phyloP scores from a whole-genome alignment of 2,797 vertebrate species.

The Phalanger gymnotis region DNA sequence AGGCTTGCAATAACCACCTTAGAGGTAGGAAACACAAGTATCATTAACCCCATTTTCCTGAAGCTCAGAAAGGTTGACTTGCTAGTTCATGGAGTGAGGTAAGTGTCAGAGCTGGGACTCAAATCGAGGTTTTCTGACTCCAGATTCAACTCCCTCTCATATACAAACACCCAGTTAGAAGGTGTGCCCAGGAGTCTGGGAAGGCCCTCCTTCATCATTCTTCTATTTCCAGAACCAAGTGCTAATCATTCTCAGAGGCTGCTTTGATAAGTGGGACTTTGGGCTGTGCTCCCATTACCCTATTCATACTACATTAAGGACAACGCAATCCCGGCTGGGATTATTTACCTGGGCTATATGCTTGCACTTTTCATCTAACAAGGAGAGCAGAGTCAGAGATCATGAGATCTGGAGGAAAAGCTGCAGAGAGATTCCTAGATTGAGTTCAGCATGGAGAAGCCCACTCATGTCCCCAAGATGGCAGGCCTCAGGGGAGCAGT shows the following conservation, averaged over 20 bases:
- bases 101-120: not conserved
- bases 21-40: not conserved
- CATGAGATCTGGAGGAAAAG: not conserved
- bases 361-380: not conserved
- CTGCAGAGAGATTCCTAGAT: not conserved
- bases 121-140: not conserved
- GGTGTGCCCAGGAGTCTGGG: not conserved
- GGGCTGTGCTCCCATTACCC: not conserved
- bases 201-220: not conserved
- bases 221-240: not conserved
- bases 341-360: not conserved
- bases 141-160: not conserved
- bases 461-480: not conserved
- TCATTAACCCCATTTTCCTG: not conserved
- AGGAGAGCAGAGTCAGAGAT: not conserved
- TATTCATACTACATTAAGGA: not conserved
- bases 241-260: not conserved
- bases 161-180: not conserved
- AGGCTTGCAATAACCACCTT: not conserved
- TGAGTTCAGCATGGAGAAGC: not conserved
- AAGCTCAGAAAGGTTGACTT: not conserved
- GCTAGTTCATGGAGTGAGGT: not conserved
- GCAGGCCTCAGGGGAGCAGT: not conserved
- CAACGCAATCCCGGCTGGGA: not conserved
- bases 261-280: not conserved